Evolutionary conservation across 2,113 vertebrate species (phyloP).

Genomic region (Amphiprion percula): DNA sequence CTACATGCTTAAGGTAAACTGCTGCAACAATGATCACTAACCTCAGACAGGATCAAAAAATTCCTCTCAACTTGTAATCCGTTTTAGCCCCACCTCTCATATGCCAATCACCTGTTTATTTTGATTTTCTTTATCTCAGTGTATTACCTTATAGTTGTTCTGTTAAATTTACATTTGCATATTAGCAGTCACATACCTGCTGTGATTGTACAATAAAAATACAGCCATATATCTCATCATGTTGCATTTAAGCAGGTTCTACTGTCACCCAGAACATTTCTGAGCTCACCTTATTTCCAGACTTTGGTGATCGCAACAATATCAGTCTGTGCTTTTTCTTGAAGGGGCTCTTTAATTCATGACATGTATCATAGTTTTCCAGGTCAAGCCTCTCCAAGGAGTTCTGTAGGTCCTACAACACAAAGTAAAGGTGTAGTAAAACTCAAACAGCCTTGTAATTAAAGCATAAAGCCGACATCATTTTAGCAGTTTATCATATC

Average conservation of each 20-base stretch:
- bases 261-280: not conserved
- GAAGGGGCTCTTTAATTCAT: constrained; percentile 90
- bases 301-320: constrained; percentile 85
- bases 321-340: constrained; percentile 92
- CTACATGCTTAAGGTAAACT: too few species aligned
- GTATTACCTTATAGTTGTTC: not conserved
- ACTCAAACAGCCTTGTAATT: not conserved
- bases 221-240: too few species aligned
- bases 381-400: constrained; percentile 93
- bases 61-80: too few species aligned
- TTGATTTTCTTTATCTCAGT: too few species aligned
- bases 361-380: constrained; percentile 93
- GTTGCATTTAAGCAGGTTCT: not conserved
- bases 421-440: not conserved
- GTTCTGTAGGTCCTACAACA: constrained; percentile 89
- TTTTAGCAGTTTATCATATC: not conserved
- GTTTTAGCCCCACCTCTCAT: too few species aligned
- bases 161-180: not conserved
- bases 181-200: too few species aligned
- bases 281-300: constrained; percentile 91
- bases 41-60: too few species aligned
- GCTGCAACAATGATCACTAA: too few species aligned
- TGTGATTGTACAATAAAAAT: too few species aligned
- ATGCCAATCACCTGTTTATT: too few species aligned
- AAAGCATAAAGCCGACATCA: not conserved